Evolutionary conservation across 2,888 invertebrate species (phyloP), one percentile per base, ranked within the genome.

Genomic region (Atethmia centrago): DNA sequence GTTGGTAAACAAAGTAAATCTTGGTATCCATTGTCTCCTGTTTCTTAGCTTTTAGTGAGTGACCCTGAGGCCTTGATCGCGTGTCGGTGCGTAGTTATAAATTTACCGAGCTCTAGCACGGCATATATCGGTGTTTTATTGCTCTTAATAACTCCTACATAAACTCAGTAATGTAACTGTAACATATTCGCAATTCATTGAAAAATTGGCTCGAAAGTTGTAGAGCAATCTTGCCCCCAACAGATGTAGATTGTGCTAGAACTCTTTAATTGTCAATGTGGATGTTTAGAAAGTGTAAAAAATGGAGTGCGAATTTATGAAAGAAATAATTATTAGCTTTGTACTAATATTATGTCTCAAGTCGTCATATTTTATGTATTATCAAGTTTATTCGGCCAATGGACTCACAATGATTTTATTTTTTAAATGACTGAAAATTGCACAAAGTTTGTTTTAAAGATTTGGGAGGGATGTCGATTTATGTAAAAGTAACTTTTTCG

Each of bases 31-130:
- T 73, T 74, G 74, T 83, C 66, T 79, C 59, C 1, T 3, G 64
- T 77, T 80, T 76, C 69, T n/a, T 63, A 63, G 72, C 64, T 55
- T 36, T 55, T 84, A 75, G 70, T 72, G 70, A 62, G 55, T 81
- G 85, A 85, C 81, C 80, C 64, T 72, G 84, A 51, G 79, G 82
- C 81, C 81, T 84, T 80, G 85, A 59, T 82, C 73, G 86, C 77
- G 83, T 86, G 83, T 73, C 49, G 59, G 40, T 61, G 66, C 40
- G 47, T 81, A 77, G 56, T 77, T 76, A 69, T 75, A 80, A 65
- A 72, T 58, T 40, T 64, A 71, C 31, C 0, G 45, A 63, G 77
- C 10, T 76, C 74, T 74, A 76, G 63, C 79, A 74, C 62, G 75
- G 58, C 25, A 53, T 58, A 56, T 63, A 55, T 67, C 55, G 53